Evolutionary conservation across 2,888 invertebrate species (phyloP).

Genomic region (Epinotia demarniana): DNA sequence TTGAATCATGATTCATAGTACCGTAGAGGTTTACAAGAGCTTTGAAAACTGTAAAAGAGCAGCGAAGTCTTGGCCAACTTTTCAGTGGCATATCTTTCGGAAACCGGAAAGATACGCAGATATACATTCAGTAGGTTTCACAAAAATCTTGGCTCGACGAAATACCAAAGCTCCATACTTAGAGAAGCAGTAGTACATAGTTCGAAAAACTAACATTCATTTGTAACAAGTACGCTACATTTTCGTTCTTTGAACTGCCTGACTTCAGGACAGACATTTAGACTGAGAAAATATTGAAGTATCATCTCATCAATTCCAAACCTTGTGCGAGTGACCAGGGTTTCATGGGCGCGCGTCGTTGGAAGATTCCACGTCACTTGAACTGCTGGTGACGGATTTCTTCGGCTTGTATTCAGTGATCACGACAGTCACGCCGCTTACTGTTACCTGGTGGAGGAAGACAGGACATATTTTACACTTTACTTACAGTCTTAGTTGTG

Average conservation of each 20-base stretch:
- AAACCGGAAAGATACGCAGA: background rate
- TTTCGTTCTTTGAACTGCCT: background rate
- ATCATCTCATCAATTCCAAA: constrained; percentile 13
- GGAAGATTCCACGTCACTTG: constrained; percentile 80
- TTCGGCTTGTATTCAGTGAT: constrained; percentile 98
- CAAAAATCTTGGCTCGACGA: background rate
- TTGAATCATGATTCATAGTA: constrained; percentile 20
- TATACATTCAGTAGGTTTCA: background rate
- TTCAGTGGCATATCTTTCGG: background rate
- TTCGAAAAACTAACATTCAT: background rate
- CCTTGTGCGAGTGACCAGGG: constrained; percentile 41
- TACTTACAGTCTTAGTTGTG: too few relatives aligned
- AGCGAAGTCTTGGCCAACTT: background rate
- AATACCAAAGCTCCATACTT: too few relatives aligned
- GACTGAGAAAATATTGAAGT: background rate
- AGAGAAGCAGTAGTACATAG: background rate
- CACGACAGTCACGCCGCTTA: constrained; percentile 98
- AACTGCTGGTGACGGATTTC: constrained; percentile 77
- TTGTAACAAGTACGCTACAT: background rate
- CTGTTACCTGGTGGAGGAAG: constrained; percentile 85
- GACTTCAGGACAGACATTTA: background rate
- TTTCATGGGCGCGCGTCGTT: constrained; percentile 80
- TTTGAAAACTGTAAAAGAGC: background rate
- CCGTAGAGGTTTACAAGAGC: constrained; percentile 17
- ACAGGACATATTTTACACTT: constrained; percentile 11